These are phyloP conservation scores for Pyrrhosoma nymphula DNA, from an alignment of 2,888 invertebrate genomes.

Conservation along the genomic window DNA sequence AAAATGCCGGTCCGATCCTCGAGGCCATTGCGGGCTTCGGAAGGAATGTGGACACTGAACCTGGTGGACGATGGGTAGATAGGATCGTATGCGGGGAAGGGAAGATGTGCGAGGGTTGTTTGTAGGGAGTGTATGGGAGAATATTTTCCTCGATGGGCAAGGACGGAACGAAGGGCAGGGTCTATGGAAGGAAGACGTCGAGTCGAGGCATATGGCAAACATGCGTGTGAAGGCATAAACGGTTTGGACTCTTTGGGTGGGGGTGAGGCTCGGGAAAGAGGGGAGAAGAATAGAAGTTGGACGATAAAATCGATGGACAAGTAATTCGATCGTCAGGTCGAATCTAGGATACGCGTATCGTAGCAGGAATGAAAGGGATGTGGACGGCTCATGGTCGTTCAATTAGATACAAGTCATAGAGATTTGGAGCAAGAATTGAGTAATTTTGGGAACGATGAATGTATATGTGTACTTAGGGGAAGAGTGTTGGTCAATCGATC, in stretches of 20 bases:
- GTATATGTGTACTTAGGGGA: no score
- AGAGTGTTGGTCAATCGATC: no score
- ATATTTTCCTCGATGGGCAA: background rate
- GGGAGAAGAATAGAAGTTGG: background rate
- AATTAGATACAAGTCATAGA: no score
- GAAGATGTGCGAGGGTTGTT: background rate
- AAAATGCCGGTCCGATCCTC: background rate
- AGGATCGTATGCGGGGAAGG: background rate
- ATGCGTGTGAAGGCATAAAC: background rate
- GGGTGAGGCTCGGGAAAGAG: background rate
- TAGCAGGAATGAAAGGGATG: no score
- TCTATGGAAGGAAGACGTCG: background rate
- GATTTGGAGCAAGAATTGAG: no score
- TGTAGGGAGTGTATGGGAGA: background rate
- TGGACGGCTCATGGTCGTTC: no score
- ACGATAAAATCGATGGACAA: background rate
- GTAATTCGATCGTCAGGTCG: background rate
- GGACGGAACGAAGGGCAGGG: background rate
- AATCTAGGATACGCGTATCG: no score
- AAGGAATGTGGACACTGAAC: background rate
- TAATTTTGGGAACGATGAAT: no score
- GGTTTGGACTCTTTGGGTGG: background rate
- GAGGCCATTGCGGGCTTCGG: background rate
- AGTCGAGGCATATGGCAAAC: background rate
- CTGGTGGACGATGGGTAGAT: background rate